Percentiles rank a stretch among this genome's conserved stretches.
phyloP scores from a whole-genome alignment of 1,140 invertebrate species.

The Maniola jurtina region DNA sequence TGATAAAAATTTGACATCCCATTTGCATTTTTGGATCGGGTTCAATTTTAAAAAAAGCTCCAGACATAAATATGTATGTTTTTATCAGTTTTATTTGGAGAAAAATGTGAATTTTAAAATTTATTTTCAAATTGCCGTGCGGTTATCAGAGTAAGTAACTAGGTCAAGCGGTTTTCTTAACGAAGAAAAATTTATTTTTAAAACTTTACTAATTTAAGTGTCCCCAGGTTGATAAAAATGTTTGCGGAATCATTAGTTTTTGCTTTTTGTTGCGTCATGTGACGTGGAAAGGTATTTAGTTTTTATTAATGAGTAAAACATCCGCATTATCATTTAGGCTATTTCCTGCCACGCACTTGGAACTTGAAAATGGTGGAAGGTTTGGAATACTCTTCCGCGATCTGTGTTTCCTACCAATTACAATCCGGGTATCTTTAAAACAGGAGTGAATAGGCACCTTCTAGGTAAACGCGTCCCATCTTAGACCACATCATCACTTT shows the following conservation, averaged over 20 bases:
- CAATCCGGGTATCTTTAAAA: no score
- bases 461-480: no score
- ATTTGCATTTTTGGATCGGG: slow-evolving; percentile 32
- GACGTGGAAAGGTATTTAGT: no score
- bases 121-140: slow-evolving; percentile 9
- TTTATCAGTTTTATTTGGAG: slow-evolving; percentile 12
- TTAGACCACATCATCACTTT: no score
- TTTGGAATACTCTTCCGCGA: no score
- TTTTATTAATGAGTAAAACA: no score
- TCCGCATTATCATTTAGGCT: no score
- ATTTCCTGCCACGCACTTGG: no score
- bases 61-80: slow-evolving; percentile 19
- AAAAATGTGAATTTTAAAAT: slow-evolving; percentile 19
- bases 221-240: background rate
- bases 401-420: no score
- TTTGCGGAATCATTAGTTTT: background rate
- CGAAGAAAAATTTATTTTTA: slow-evolving; percentile 10
- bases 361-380: no score
- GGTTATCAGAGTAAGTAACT: background rate
- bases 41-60: slow-evolving; percentile 25
- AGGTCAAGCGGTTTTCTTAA: slow-evolving; percentile 11
- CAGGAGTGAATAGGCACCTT: no score
- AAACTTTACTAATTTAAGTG: slow-evolving; percentile 8
- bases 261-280: background rate
- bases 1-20: slow-evolving; percentile 35